Conservation (phyloP, 1,140 invertebrate species). For the Ditylenchus dipsaci region DNA sequence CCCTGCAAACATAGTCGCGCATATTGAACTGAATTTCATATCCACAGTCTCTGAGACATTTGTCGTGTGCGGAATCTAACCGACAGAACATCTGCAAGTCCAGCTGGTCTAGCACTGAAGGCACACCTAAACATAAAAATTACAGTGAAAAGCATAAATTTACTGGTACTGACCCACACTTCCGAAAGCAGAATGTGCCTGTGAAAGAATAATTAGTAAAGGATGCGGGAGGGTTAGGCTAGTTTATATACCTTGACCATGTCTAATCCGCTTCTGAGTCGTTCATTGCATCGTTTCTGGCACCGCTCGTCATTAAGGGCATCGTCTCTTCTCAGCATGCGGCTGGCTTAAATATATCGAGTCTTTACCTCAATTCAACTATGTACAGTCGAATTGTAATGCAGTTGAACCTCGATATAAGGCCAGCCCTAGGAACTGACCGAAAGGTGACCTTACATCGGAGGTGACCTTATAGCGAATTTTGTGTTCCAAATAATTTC, state of each 20-base stretch:
- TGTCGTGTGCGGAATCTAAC: slow-evolving; percentile 50
- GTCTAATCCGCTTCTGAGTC: slow-evolving; percentile 47
- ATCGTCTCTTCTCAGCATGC: slow-evolving; percentile 1
- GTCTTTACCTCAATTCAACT: no score
- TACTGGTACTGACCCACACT: slow-evolving; percentile 41
- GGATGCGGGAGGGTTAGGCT: no score
- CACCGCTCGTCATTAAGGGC: slow-evolving; percentile 44
- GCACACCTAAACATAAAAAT: slow-evolving; percentile 33
- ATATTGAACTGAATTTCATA: slow-evolving; percentile 56
- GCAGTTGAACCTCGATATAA: no score
- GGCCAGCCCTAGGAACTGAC: no score
- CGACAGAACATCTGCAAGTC: slow-evolving; percentile 53
- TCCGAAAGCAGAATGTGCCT: slow-evolving; percentile 57
- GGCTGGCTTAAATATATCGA: background rate
- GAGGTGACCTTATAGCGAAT: no score
- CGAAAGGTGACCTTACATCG: no score
- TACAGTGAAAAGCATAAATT: no score
- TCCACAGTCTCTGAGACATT: slow-evolving; percentile 45
- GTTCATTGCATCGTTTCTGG: slow-evolving; percentile 53
- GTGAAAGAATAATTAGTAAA: slow-evolving; percentile 5
- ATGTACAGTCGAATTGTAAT: no score
- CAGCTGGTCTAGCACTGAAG: slow-evolving; percentile 49
- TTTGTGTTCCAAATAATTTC: no score
- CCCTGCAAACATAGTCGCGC: slow-evolving; percentile 53
- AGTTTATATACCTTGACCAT: slow-evolving; percentile 55